Percentiles rank a stretch among this genome's conserved stretches.
Conservation (phyloP, 2,888 invertebrate species). For the Diarsia mendica region DNA sequence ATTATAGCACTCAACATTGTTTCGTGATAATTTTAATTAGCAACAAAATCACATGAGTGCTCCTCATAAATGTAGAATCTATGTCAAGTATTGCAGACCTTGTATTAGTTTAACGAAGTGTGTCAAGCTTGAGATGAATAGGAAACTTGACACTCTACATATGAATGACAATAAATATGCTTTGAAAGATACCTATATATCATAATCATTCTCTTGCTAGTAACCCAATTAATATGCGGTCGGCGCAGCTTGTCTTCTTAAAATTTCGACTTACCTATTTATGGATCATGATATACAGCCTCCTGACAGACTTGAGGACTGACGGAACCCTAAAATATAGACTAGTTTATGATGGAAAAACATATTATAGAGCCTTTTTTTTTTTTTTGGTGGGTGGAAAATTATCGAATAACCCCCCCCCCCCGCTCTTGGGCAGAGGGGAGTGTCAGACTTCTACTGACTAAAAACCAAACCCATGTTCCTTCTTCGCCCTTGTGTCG, state of each 20-base stretch:
- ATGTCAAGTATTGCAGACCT: conserved; percentile 50
- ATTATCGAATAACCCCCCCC: no score
- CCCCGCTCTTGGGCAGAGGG: no score
- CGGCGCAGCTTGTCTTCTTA: background rate
- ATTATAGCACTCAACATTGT: conserved; percentile 4
- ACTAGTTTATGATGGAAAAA: no score
- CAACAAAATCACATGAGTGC: conserved; percentile 25
- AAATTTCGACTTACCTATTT: no score
- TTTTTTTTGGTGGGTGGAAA: no score
- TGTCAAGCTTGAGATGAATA: conserved; percentile 58
- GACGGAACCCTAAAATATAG: no score
- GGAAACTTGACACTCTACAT: conserved; percentile 45
- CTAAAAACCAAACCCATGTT: no score
- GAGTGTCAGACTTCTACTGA: no score
- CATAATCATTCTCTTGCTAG: background rate
- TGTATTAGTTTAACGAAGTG: conserved; percentile 45
- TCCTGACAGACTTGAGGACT: no score
- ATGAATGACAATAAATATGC: conserved; percentile 53
- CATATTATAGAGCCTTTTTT: no score
- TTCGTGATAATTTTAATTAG: conserved; percentile 21
- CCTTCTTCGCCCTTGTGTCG: no score
- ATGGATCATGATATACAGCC: no score
- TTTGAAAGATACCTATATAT: conserved; percentile 38
- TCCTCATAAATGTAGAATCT: conserved; percentile 45
- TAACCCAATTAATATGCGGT: background rate